phyloP scores from a whole-genome alignment of 2,888 invertebrate genomes.

The Himalopsyche japonica region DNA sequence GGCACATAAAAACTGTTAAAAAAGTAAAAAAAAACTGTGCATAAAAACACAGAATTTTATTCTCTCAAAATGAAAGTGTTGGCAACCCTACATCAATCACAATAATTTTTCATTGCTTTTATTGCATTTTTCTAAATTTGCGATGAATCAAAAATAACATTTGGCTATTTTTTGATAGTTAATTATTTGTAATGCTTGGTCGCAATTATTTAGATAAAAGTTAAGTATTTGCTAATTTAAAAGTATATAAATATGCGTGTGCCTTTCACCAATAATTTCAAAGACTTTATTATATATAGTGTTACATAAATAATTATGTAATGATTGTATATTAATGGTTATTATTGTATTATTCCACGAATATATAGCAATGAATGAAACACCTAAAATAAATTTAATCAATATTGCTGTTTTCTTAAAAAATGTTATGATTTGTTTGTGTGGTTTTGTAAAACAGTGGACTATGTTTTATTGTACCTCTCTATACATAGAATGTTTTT shows the following conservation, averaged over 20 bases:
- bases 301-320: background rate
- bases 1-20: too few relatives aligned
- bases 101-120: too few relatives aligned
- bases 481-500: too few relatives aligned
- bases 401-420: background rate
- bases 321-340: background rate
- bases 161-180: background rate
- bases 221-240: background rate
- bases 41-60: too few relatives aligned
- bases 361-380: background rate
- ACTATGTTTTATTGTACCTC: too few relatives aligned
- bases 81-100: too few relatives aligned
- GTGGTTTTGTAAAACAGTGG: background rate
- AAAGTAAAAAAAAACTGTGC: too few relatives aligned
- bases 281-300: background rate
- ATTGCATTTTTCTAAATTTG: background rate
- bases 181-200: background rate
- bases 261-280: slow-evolving; percentile 1
- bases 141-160: background rate
- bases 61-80: too few relatives aligned
- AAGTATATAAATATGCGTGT: background rate
- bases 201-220: background rate
- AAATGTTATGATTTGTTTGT: background rate
- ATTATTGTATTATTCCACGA: background rate
- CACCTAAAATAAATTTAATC: background rate